Evolutionary conservation across 2,113 vertebrate genomes (phyloP).

Genomic region (Microcebus ravelobensis): DNA sequence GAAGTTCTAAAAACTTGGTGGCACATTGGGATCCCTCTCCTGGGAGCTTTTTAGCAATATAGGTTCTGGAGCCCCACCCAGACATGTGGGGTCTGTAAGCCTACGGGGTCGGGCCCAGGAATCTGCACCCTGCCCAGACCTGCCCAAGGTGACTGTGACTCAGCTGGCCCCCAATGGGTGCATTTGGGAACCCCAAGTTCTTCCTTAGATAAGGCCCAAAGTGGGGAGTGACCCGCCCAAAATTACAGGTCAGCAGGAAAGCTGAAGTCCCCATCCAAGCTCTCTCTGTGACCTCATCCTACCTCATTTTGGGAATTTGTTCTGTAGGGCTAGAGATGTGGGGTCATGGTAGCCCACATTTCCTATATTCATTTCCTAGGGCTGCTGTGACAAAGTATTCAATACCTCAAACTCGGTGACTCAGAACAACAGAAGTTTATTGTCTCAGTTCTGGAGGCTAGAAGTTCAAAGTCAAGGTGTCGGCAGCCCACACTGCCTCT

Average conservation of each 20-base stretch:
- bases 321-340: not conserved
- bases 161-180: no score
- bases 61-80: not conserved
- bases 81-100: not conserved
- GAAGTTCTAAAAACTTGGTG: not conserved
- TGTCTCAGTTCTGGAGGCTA: not conserved
- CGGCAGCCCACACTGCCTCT: not conserved
- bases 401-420: no score
- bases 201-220: not conserved
- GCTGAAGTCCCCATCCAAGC: not conserved
- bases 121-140: not conserved
- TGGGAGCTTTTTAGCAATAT: not conserved
- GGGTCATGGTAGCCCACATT: not conserved
- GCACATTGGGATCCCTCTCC: not conserved
- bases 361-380: not conserved
- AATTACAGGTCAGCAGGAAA: not conserved
- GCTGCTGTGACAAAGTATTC: not conserved
- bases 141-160: not conserved
- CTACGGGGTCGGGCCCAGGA: fast-evolving
- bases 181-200: not conserved
- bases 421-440: not conserved
- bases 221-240: not conserved
- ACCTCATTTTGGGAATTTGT: not conserved
- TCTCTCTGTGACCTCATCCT: not conserved
- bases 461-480: not conserved